Conservation (phyloP, 2,888 invertebrate genomes). For the Apodemia duryi region DNA sequence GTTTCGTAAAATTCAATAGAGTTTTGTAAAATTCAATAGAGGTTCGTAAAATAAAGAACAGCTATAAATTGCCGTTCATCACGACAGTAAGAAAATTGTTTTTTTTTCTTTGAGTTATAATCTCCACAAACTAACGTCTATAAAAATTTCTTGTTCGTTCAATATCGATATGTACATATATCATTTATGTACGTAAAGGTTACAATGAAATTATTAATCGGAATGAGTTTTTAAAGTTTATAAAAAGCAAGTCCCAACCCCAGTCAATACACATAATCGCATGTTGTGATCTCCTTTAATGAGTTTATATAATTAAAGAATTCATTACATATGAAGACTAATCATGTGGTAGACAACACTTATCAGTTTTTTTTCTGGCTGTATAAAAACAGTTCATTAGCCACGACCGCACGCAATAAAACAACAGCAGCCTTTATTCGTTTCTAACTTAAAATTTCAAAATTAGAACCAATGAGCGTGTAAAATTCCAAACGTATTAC, state of each 20-base stretch:
- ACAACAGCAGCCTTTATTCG: constrained; percentile 17
- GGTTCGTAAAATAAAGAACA: too few relatives aligned
- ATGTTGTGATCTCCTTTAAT: constrained; percentile 1
- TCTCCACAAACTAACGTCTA: too few relatives aligned
- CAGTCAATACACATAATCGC: neutral
- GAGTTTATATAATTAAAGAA: constrained; percentile 7
- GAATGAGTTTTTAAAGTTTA: too few relatives aligned
- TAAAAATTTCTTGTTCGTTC: too few relatives aligned
- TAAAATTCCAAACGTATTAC: constrained; percentile 20
- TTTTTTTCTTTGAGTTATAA: too few relatives aligned
- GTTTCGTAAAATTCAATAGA: too few relatives aligned
- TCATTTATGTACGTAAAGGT: too few relatives aligned
- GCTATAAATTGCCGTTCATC: too few relatives aligned
- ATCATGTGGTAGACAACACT: constrained; percentile 11
- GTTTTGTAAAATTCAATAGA: too few relatives aligned
- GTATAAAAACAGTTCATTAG: constrained; percentile 15
- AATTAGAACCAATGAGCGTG: constrained; percentile 26
- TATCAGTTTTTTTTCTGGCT: constrained; percentile 16
- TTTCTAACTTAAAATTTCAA: constrained; percentile 23
- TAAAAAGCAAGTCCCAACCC: neutral
- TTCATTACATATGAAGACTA: neutral
- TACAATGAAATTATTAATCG: too few relatives aligned
- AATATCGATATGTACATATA: too few relatives aligned
- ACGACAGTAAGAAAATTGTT: too few relatives aligned
- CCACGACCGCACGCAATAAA: constrained; percentile 9